Evolutionary conservation across 2,888 invertebrate species (phyloP), one percentile per base, ranked within the genome.

Genomic region (Sminthurinus aureus): DNA sequence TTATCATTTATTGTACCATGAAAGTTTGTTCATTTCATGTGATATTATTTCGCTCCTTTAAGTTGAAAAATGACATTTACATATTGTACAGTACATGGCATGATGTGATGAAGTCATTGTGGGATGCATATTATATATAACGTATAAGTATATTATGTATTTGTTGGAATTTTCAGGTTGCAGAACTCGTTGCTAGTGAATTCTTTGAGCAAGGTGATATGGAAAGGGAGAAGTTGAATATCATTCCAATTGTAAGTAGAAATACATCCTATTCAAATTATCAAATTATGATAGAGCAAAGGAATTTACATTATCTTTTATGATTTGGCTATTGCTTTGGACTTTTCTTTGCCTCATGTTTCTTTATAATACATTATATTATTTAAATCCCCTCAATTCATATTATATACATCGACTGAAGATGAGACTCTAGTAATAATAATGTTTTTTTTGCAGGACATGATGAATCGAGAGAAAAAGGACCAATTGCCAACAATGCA

Each of bases 401-500:
- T 38, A 38, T 38, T 38, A 6, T 38, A 38, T 38, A 38, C 38
- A 38, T 38, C 38, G 1, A 38, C 38, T 4, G 38, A 1, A 38
- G 73, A 69, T 78, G 77, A 69, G 22, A 78, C 22, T 82, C 24
- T 66, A 38, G 18, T 58, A 6, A 13, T 58, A 58, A 58, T 58
- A 58, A 58, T 73, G 74, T 75, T 2, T 22, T 81, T 81, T 26
- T 64, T 86, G 82, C 85, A 96, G 96, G 96, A 96, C 90, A 94
- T 97, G 91, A 98, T 98, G 97, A 97, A 98, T 91, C 92, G 98
- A 89, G 96, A 96, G 90, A 97, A 97, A 90, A 96, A 96, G 91
- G 96, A 97, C 90, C 95, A 97, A 90, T 92, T 98, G 89, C 98
- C 98, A 66, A 93, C 95, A 90, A 97, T 98, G 97, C 98, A 98